Base-by-base conservation (phyloP, 2,888 invertebrate species). In the Phymatocera aterrima region DNA sequence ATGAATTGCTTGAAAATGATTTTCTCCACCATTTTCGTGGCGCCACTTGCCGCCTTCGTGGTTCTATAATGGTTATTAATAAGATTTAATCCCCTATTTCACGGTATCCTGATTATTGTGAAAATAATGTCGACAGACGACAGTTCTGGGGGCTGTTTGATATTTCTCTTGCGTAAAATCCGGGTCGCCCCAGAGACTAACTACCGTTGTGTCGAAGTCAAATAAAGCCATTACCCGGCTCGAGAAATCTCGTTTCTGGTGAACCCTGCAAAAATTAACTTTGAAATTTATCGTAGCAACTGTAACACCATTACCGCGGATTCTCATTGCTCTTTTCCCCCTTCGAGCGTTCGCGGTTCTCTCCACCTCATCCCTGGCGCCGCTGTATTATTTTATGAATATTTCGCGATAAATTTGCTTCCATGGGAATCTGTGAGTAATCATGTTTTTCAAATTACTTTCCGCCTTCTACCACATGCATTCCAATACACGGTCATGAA, bases 271-370 rank as follows among this genome's bases (percentile, higher is more conserved):
- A 72, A 72, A 72, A 72, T 72, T 72, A 72, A 72, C 72, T 72
- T 72, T 72, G 72, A 72, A 72, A 72, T 72, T 72, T 72, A 72
- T 72, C 72, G 72, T 72, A 72, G 72, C 72, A 72, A 72, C 72
- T 72, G 72, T 72, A 72, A 72, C 72, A 72, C 72, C 72, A 72
- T 72, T 72, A 72, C 72, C 48, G 31, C 51, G 51, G 72, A 48
- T 51, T 72, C 72, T 72, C 72, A 72, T 72, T 72, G 72, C 72
- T 72, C 51, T 68, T 51, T 5, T 34, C 24, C 18, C 48, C n/a
- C 72, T 31, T 70, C 46, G 40, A 46, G 21, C 72, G 51, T 48
- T 28, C 34, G n/a, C 28, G 51, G 34, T 51, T 15, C 68, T 68
- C 24, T 68, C 31, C 3, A 34, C 72, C 34, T 48, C 72, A 18